A percentile compares a stretch with the other conserved stretches of the same genome.
phyloP scores from a whole-genome alignment of 2,797 vertebrate genomes.

The Crax fasciolata region DNA sequence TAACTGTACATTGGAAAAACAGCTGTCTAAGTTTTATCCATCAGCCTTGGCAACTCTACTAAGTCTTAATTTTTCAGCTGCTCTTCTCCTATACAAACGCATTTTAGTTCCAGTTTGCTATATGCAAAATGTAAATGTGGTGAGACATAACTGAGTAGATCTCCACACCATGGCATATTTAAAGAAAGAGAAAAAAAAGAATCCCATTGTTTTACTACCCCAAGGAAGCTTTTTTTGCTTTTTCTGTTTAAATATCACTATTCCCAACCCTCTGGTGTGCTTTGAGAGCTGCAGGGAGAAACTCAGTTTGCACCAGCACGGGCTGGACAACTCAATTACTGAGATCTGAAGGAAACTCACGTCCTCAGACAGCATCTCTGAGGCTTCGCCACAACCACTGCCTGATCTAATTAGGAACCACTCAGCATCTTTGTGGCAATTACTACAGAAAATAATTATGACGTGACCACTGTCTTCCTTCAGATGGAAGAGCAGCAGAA shows the following conservation, averaged over 20 bases:
- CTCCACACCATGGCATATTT: fast-evolving
- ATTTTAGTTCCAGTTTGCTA: background rate
- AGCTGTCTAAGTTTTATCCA: slow-evolving; percentile 29
- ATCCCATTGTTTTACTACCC: background rate
- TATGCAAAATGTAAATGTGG: background rate
- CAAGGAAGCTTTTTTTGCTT: background rate
- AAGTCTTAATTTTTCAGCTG: background rate
- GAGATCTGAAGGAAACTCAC: slow-evolving; percentile 27
- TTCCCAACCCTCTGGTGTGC: background rate
- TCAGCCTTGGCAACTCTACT: background rate
- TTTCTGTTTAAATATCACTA: background rate
- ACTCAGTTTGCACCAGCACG: background rate
- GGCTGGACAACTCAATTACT: slow-evolving; percentile 40
- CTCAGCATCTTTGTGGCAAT: slow-evolving; percentile 47
- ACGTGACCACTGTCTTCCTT: slow-evolving; percentile 57
- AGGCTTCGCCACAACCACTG: background rate
- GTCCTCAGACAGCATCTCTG: slow-evolving; percentile 22
- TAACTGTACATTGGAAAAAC: background rate
- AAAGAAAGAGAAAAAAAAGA: background rate
- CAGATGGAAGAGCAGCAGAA: slow-evolving; percentile 51
- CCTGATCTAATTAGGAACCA: slow-evolving; percentile 68
- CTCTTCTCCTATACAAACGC: background rate
- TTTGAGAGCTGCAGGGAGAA: background rate
- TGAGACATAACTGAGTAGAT: background rate
- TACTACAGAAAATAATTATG: slow-evolving; percentile 68